A percentile compares a stretch with the other conserved stretches of the same genome.
Conservation (phyloP, 1,140 invertebrate species). For the Adelges cooleyi region DNA sequence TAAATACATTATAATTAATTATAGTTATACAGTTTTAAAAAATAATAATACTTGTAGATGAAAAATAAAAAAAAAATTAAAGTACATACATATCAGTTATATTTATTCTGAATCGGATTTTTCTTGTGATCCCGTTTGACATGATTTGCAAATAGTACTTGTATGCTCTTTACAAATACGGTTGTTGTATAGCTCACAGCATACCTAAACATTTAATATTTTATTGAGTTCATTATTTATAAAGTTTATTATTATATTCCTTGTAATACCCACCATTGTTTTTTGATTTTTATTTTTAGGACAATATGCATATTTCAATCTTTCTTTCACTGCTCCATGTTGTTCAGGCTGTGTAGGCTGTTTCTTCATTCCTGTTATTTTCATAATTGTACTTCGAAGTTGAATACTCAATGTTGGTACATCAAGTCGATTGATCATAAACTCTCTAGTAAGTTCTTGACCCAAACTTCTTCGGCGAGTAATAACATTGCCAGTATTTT, state of each 20-base stretch:
- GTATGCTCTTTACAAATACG: neutral
- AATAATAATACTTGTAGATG: too few species aligned
- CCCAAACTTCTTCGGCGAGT: neutral
- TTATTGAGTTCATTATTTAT: too few species aligned
- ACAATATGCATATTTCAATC: neutral
- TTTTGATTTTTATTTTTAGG: neutral
- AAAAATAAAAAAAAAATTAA: neutral
- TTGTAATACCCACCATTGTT: neutral
- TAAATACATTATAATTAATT: too few species aligned
- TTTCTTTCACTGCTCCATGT: neutral
- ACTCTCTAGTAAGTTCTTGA: neutral
- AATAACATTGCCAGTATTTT: slow-evolving; percentile 6
- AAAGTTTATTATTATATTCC: neutral
- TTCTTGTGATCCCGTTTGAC: neutral
- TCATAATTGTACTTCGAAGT: neutral
- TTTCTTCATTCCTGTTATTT: neutral
- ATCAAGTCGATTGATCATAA: neutral
- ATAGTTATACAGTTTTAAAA: too few species aligned
- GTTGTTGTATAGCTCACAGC: neutral
- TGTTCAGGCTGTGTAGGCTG: neutral
- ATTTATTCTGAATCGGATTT: neutral
- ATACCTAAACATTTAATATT: neutral
- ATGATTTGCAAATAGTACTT: slow-evolving; percentile 1
- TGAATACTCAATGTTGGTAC: neutral
- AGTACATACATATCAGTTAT: neutral